Percentiles rank a stretch among this genome's conserved stretches.
phyloP scores from a whole-genome alignment of 2,113 vertebrate genomes.

The Hypomesus transpacificus region DNA sequence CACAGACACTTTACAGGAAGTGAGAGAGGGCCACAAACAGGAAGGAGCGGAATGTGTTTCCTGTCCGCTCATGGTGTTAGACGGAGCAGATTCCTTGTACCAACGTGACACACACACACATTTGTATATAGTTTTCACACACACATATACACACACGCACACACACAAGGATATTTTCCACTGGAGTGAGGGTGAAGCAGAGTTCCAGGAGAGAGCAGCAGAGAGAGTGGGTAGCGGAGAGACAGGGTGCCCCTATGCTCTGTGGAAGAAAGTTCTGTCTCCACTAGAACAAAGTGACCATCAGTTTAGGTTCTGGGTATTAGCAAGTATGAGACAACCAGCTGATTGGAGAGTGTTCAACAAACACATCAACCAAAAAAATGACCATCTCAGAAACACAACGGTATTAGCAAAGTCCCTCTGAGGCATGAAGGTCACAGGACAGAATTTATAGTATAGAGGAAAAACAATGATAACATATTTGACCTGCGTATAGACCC shows the following conservation, averaged over 20 bases:
- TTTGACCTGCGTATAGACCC: too few species aligned
- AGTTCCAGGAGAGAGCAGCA: conserved; percentile 62
- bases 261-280: too few species aligned
- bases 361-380: too few species aligned
- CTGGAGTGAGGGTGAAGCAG: conserved; percentile 62
- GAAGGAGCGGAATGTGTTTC: conserved; percentile 78
- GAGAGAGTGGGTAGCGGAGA: conserved; percentile 53
- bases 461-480: too few species aligned
- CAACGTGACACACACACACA: conserved; percentile 48
- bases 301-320: too few species aligned
- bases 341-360: too few species aligned
- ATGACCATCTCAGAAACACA: too few species aligned
- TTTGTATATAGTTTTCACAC: conserved; percentile 18
- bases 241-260: conserved; percentile 6
- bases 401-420: too few species aligned
- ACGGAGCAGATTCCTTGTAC: conserved; percentile 68
- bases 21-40: conserved; percentile 73
- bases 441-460: too few species aligned
- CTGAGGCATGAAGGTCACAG: too few species aligned
- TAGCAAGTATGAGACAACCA: too few species aligned
- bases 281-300: too few species aligned
- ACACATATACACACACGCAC: conserved; percentile 20
- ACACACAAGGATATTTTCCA: conserved; percentile 61
- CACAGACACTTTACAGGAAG: conserved; percentile 74
- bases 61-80: conserved; percentile 59